phyloP scores from a whole-genome alignment of 2,888 invertebrate genomes.

The Eulithis prunata region DNA sequence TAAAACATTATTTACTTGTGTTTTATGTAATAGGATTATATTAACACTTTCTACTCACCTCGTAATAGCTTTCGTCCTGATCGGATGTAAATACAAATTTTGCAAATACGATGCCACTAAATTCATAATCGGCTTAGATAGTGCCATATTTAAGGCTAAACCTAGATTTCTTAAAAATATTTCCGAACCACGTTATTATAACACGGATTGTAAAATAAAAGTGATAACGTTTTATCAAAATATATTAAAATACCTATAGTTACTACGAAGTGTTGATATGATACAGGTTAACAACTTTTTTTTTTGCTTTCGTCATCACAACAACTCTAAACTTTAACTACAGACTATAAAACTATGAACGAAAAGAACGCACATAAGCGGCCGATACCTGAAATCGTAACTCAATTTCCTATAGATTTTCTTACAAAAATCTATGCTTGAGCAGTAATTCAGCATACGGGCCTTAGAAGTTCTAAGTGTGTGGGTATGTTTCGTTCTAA shows the following conservation, averaged over 20 bases:
- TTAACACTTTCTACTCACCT: constrained; percentile 83
- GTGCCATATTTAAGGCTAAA: constrained; percentile 80
- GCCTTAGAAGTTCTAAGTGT: too few relatives aligned
- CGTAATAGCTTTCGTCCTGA: constrained; percentile 91
- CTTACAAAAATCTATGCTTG: too few relatives aligned
- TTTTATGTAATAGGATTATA: neutral
- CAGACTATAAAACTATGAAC: too few relatives aligned
- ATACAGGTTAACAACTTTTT: constrained; percentile 7
- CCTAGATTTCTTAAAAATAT: neutral
- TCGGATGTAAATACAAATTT: constrained; percentile 89
- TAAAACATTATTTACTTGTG: neutral
- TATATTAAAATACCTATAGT: constrained; percentile 4
- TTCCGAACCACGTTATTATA: constrained; percentile 27
- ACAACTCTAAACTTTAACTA: neutral
- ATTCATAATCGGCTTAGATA: constrained; percentile 89
- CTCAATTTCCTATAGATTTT: too few relatives aligned
- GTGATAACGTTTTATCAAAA: constrained; percentile 41
- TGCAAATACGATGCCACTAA: constrained; percentile 89
- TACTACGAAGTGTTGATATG: too few relatives aligned
- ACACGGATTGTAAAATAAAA: constrained; percentile 28
- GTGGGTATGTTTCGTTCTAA: too few relatives aligned
- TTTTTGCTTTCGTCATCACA: constrained; percentile 17
- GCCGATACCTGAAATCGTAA: too few relatives aligned
- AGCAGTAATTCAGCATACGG: too few relatives aligned
- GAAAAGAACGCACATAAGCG: too few relatives aligned